Conservation (phyloP, 1,140 invertebrate genomes). For the Eupristina koningsbergeri region DNA sequence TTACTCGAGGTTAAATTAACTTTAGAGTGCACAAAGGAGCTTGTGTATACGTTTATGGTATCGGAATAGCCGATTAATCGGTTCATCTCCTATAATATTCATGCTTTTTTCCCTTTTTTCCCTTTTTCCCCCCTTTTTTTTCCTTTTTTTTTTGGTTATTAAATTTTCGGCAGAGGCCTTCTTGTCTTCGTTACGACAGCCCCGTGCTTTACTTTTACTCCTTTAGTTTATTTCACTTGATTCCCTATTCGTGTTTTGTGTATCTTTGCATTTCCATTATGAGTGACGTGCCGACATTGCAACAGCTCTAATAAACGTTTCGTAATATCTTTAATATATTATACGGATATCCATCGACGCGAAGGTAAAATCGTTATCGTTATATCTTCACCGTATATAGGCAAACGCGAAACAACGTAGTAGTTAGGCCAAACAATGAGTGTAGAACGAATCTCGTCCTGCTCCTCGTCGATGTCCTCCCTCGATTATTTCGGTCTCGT, state of each 20-base stretch:
- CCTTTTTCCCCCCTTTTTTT: no score
- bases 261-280: conserved; percentile 2
- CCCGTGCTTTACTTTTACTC: no score
- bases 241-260: not conserved
- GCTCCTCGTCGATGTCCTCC: conserved; percentile 48
- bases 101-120: not conserved
- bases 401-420: conserved; percentile 56
- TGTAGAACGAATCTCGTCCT: conserved; percentile 22
- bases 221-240: not conserved
- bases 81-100: not conserved
- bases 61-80: not conserved
- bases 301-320: conserved; percentile 49
- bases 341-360: conserved; percentile 48
- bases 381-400: conserved; percentile 49
- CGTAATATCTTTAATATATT: conserved; percentile 51
- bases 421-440: conserved; percentile 59
- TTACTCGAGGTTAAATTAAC: not conserved
- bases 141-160: not conserved
- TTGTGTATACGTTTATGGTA: not conserved
- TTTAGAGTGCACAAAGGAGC: conserved; percentile 14
- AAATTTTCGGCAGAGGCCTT: not conserved
- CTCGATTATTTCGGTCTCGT: conserved; percentile 40
- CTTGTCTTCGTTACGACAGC: no score
- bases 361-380: no score
- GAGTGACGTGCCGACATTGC: conserved; percentile 22